phyloP scores from a whole-genome alignment of 1,140 invertebrate species.

The Pentalonia nigronervosa region DNA sequence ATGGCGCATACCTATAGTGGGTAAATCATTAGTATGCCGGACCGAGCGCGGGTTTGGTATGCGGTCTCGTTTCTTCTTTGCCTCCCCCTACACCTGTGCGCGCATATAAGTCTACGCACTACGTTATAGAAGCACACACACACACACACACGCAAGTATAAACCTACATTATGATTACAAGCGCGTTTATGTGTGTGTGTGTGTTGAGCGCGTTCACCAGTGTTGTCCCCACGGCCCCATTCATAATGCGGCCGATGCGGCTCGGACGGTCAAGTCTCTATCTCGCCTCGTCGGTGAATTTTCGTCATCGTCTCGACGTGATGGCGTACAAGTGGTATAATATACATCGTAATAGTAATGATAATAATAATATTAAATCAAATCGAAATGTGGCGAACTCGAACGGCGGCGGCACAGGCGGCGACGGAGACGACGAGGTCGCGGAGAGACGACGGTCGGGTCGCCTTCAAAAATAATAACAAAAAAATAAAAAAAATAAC shows the following conservation, averaged over 20 bases:
- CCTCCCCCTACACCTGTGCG: constrained; percentile 43
- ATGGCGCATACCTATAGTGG: constrained; percentile 36
- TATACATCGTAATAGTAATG: background rate
- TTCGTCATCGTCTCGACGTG: background rate
- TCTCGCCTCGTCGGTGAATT: background rate
- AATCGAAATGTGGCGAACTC: constrained; percentile 32
- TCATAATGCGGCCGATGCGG: constrained; percentile 1
- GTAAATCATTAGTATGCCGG: constrained; percentile 57
- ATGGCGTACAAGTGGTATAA: background rate
- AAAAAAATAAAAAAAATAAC: background rate
- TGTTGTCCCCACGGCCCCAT: constrained; percentile 4
- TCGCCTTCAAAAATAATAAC: background rate
- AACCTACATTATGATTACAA: background rate
- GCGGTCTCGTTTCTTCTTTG: constrained; percentile 56
- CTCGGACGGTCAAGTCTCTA: background rate
- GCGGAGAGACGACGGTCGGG: background rate
- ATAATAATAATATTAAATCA: background rate
- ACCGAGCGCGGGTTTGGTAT: constrained; percentile 52
- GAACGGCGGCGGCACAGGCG: background rate
- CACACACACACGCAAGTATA: background rate
- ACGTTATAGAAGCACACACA: background rate
- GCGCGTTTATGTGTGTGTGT: background rate
- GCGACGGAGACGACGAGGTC: background rate
- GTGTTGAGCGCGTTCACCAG: no score
- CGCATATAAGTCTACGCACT: background rate